Base-by-base conservation (phyloP, 2,113 vertebrate species). In the Brachyhypopomus gauderio region DNA sequence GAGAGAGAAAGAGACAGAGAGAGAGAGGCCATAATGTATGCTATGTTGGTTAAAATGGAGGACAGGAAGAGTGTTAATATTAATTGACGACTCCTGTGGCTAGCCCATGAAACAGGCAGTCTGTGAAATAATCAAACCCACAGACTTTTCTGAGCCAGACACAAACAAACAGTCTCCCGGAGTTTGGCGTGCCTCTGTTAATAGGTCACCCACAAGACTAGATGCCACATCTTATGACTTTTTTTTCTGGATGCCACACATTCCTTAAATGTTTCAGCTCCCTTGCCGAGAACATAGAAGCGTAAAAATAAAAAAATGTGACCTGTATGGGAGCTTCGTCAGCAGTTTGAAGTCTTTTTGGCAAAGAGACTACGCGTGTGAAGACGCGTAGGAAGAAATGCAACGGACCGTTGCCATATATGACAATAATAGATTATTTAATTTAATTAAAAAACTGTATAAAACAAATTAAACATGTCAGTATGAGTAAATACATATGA, bases 211-310 rank as follows among this genome's bases (percentile, higher is more conserved):
- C 87, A 89, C 89, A 78, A 86, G 84, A 85, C 79, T 16, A 56
- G 82, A 91, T 90, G 88, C 86, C 71, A 93, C 89, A 91, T 87
- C 87, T 90, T 87, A 87, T 59, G 83, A 76, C 48, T 87, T 88
- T 87, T 88, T 89, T 91, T 90, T 87, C 14, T 22, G 4, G 85
- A 77, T 85, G 84, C 85, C 86, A 86, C 38, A 78, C 87, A 91
- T 93, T 92, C 87, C 88, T 90, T 72, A 36, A 85, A 80, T 89
- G 81, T 88, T 87, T 86, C 64, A 75, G 81, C 82, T 76, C 69
- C 76, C 78, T 78, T 84, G 67, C 56, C 73, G 72, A 73, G 69
- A 62, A 59, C 62, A 72, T 70, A 72, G 77, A 60, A 69, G 45
- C 63, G 58, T 45, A 88, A 71, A 88, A 83, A 85, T 59, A 58